Conservation (phyloP, 2,797 vertebrate genomes). For the Uromys caudimaculatus region DNA sequence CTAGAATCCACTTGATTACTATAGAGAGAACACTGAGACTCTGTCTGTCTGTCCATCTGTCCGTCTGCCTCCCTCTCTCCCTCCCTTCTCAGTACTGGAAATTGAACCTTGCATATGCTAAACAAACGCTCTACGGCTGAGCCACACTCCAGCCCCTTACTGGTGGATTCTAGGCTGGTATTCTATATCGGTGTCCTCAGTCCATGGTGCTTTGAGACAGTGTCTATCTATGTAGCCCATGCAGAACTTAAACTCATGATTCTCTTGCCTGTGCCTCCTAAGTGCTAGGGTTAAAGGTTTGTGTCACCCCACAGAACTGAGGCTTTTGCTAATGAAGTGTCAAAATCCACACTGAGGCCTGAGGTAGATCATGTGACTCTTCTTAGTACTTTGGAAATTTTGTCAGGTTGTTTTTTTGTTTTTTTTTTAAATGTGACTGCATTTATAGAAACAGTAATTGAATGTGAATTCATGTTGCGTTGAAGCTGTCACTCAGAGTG, state of each 20-base stretch:
- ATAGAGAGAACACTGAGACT: background rate
- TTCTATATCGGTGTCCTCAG: background rate
- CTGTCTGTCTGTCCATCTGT: background rate
- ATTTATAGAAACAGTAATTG: background rate
- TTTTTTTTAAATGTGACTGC: background rate
- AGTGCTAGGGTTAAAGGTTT: background rate
- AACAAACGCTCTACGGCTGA: background rate
- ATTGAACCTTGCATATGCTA: background rate
- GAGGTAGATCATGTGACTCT: background rate
- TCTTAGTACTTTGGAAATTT: background rate
- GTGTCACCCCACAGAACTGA: fast-evolving
- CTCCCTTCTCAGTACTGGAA: background rate
- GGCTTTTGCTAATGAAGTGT: background rate
- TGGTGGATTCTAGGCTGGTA: background rate
- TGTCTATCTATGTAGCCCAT: background rate
- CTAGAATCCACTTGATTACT: background rate
- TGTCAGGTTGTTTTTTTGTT: background rate
- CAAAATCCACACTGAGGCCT: background rate
- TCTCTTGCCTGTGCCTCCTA: background rate
- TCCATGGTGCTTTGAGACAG: background rate
- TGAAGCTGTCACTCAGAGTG: background rate
- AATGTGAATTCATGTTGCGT: background rate
- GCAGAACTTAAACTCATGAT: background rate
- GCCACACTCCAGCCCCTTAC: background rate
- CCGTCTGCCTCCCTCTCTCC: no score